phyloP scores from a whole-genome alignment of 2,797 vertebrate genomes.

The Serranus cabrilla region DNA sequence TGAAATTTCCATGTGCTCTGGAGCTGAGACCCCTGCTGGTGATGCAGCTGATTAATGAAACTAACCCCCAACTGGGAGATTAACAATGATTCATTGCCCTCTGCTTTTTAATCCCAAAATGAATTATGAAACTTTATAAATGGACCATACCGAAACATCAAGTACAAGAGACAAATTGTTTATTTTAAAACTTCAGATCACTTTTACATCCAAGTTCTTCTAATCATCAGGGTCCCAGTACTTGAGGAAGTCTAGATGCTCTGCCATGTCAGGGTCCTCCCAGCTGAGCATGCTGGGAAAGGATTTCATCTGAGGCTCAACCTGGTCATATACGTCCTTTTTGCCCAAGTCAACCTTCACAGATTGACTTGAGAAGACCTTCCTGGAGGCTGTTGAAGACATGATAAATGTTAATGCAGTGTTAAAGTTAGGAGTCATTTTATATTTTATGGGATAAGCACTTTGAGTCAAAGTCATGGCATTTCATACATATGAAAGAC shows the following conservation, averaged over 20 bases:
- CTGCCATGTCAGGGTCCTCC: background rate
- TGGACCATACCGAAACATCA: background rate
- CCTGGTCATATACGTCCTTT: background rate
- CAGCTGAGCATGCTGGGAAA: background rate
- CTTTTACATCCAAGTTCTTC: background rate
- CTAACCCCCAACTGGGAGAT: too few relatives aligned
- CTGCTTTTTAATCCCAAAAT: too few relatives aligned
- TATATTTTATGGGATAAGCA: too few relatives aligned
- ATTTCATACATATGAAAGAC: too few relatives aligned
- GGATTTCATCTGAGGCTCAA: background rate
- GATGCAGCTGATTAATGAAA: too few relatives aligned
- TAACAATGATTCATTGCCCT: too few relatives aligned
- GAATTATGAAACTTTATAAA: background rate
- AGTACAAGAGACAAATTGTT: too few relatives aligned
- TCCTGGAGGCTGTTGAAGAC: constrained; percentile 19
- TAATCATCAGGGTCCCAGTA: constrained; percentile 32
- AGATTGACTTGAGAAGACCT: constrained; percentile 55
- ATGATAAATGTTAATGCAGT: rapidly evolving
- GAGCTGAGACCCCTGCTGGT: too few relatives aligned
- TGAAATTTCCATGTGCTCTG: too few relatives aligned
- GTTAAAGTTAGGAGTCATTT: background rate
- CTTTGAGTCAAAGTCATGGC: too few relatives aligned
- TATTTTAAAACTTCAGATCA: too few relatives aligned
- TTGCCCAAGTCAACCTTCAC: constrained; percentile 58
- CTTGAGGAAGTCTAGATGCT: background rate